Conservation (phyloP, 2,797 vertebrate genomes). For the Melopsittacus undulatus region DNA sequence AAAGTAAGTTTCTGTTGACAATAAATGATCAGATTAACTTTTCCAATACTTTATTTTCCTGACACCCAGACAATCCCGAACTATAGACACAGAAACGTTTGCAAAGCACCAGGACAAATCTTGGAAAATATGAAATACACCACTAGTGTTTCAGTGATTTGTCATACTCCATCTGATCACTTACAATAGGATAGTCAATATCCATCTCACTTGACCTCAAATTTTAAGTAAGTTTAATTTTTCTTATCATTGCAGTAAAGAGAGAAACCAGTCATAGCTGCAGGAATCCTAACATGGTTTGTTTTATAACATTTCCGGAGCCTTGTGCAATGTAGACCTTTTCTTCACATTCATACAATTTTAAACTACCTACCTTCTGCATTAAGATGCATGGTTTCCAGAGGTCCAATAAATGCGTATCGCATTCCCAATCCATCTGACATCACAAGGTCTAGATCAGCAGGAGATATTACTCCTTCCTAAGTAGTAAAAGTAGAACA, state of each 20-base stretch:
- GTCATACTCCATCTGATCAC: neutral
- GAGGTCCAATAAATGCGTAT: slow-evolving; percentile 94
- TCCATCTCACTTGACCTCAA: neutral
- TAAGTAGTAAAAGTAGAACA: slow-evolving; percentile 58
- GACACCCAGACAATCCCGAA: neutral
- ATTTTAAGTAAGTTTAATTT: neutral
- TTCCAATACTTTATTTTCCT: neutral
- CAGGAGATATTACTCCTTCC: slow-evolving; percentile 90
- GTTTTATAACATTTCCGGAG: neutral
- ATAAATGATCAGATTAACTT: neutral
- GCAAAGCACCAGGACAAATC: neutral
- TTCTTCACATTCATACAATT: neutral
- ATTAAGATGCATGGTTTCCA: slow-evolving; percentile 98
- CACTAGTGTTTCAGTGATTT: neutral
- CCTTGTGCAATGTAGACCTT: neutral
- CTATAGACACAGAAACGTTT: neutral
- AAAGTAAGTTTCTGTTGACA: neutral
- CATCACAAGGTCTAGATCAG: slow-evolving; percentile 96
- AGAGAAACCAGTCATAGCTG: neutral
- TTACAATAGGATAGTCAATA: neutral
- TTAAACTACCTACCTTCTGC: slow-evolving; percentile 85
- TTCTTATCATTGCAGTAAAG: neutral
- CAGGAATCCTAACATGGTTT: neutral
- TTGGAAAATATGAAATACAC: neutral
- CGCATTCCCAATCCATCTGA: slow-evolving; percentile 96